Base-by-base conservation (phyloP, 2,797 vertebrate genomes). In the Peromyscus attwateri region DNA sequence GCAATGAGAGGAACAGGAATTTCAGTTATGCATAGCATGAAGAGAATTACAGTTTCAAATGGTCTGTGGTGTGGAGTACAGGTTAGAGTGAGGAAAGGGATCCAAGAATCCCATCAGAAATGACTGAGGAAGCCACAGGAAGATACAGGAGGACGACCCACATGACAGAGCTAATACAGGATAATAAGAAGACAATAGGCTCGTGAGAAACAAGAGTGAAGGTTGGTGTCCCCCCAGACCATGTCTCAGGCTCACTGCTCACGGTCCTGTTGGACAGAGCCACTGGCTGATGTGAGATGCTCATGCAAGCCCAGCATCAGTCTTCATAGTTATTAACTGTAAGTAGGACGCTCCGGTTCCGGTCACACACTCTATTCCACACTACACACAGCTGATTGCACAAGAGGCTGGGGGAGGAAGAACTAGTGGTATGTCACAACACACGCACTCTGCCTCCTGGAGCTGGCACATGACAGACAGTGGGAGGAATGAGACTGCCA, bases 401-500 rank as follows among this genome's bases (percentile, higher is more conserved):
- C 70, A 93, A 94, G 34, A 91, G 57, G 68, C 19, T n/a, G 16
- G 31, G 82, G 55, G 62, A 92, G 70, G 75, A 75, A 77, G 11
- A 93, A 52, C 60, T 88, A 90, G 80, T 49, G 31, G 46, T 70
- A 46, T 92, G 55, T 92, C 40, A 43, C 10, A 62, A 93, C 0
- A 3, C 76, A 79, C 73, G 89, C 76, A 40, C 80, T 89, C 55
- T 83, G 71, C 71, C 90, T 94, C 80, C 90, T 87, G 55, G 55
- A 93, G 81, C 84, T 87, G 71, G 89, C 92, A 79, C 40, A 34
- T 6, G 46, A 13, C 7, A 60, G 73, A 43, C 13, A 23, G 62
- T 55, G 43, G 62, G 73, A 82, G 81, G 94, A 89, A 93, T 60
- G 75, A n/a, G 82, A 55, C 29, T 81, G 87, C 57, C 96, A 93